Evolutionary conservation across 2,113 vertebrate species (phyloP), one percentile per base, ranked within the genome.

Genomic region (Petromus typicus): DNA sequence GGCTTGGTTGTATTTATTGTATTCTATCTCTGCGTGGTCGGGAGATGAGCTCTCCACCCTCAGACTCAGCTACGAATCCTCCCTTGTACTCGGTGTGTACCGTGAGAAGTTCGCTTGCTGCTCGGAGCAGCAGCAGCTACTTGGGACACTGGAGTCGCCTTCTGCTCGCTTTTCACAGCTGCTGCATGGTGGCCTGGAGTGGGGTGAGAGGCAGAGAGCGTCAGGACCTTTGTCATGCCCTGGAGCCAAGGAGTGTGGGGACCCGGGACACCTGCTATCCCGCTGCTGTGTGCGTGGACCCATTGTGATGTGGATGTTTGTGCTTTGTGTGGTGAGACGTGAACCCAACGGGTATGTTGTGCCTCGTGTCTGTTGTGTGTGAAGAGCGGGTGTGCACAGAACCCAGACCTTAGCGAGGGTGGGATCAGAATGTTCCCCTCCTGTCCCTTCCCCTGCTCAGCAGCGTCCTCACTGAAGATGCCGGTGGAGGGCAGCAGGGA

Each of bases 271-370:
- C 89, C 96, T 63, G 5, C 51, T 16, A 4, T n/a, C 59, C 1
- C 30, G 81, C 86, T 13, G 59, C 96, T 96, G 56, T 94, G 89
- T 97, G 96, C 67, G 86, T 91, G 93, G 95, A 73, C 95, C 97
- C 91, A 80, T 93, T 79, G 95, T 91, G 96, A 64, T 1, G 82
- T 96, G 97, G 95, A 63, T 91, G 16, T 96, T 92, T 97, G 97
- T 98, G 93, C 97, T 95, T 97, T 96, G 97, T 98, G 97, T 89
- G 59, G 87, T 97, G 97, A 80, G 94, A 89, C 76, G 86, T 97
- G 92, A 94, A 71, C 96, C 90, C 94, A 3, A 17, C 43, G 64
- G 71, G 18, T 43, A 27, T 94, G 73, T 54, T 32, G 59, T 96
- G 86, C 54, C 90, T 73, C 0, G 1, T 96, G 90, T 91, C 82